Evolutionary conservation across 2,888 invertebrate species (phyloP), one percentile per base, ranked within the genome.

Genomic region (Cetonia aurata): DNA sequence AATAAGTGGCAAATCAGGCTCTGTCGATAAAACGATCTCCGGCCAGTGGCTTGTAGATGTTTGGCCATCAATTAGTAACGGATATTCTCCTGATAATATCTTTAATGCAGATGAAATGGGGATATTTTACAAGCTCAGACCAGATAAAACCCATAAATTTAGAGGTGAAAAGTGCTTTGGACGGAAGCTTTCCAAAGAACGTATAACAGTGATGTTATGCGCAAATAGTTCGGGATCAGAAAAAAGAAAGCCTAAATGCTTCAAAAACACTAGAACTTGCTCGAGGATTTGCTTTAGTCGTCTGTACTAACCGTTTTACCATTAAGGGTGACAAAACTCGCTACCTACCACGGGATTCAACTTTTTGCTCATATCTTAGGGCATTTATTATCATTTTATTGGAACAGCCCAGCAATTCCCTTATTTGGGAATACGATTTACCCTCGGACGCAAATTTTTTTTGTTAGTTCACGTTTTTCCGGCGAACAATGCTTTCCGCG

Each of bases 21-120:
- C 13, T 53, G 19, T 53, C 25, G 25, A 31, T 53, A 53, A 53
- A 53, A 53, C 31, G 1, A 19, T 1, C n/a, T 10, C 19, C 31
- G 53, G 25, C 25, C 53, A 53, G 53, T 53, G 53, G 53, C 53
- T 53, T 53, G n/a, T 12, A 53, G 53, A 53, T 53, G 53, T 53
- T 19, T 53, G 53, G 25, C 53, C 25, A 53, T 53, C 53, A 8
- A 19, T 31, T 53, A 19, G 9, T 19, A 53, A 53, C 25, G 25
- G 25, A 53, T 53, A 53, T 53, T 53, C 25, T 12, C 10, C 25
- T 19, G 25, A 12, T 25, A 53, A 53, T 19, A 53, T 53, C 53
- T 53, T 53, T 53, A 53, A 53, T 53, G 31, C 53, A 19, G 25
- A 53, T 25, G 46, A 46, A 46, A 46, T 12, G 12, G 46, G 13